Evolutionary conservation across 2,113 vertebrate species (phyloP).

Genomic region (Lucifuga dentata): DNA sequence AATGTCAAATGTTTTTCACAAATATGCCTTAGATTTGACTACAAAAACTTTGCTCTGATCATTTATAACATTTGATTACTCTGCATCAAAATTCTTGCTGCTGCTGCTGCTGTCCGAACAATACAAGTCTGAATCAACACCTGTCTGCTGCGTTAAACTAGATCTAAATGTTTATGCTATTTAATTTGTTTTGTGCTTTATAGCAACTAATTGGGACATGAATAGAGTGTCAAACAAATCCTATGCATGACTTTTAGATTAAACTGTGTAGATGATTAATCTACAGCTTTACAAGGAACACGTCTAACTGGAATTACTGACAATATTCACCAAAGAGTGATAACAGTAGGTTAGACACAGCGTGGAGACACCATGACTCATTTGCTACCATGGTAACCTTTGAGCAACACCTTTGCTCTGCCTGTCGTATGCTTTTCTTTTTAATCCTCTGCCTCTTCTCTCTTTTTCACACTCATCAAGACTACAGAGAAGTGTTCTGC

Average conservation of each 20-base stretch:
- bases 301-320: slow-evolving; percentile 14
- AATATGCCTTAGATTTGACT: too few relatives aligned
- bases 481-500: slow-evolving; percentile 81
- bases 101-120: background rate
- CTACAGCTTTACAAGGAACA: slow-evolving; percentile 7
- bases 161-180: background rate
- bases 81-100: background rate
- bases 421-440: background rate
- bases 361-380: slow-evolving; percentile 33
- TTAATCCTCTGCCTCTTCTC: background rate
- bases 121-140: too few relatives aligned
- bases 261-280: slow-evolving; percentile 14
- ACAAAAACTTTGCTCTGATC: background rate
- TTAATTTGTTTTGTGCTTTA: background rate
- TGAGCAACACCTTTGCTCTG: slow-evolving; percentile 28
- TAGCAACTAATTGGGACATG: too few relatives aligned
- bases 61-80: background rate
- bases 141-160: too few relatives aligned
- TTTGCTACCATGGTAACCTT: background rate
- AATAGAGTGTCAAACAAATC: background rate
- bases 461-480: slow-evolving; percentile 29
- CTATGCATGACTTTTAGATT: background rate
- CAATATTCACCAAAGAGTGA: slow-evolving; percentile 8
- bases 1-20: too few relatives aligned
- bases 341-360: slow-evolving; percentile 1